These are phyloP conservation scores for Aricia artaxerxes DNA, from an alignment of 2,888 invertebrate genomes.

Conservation along the genomic window DNA sequence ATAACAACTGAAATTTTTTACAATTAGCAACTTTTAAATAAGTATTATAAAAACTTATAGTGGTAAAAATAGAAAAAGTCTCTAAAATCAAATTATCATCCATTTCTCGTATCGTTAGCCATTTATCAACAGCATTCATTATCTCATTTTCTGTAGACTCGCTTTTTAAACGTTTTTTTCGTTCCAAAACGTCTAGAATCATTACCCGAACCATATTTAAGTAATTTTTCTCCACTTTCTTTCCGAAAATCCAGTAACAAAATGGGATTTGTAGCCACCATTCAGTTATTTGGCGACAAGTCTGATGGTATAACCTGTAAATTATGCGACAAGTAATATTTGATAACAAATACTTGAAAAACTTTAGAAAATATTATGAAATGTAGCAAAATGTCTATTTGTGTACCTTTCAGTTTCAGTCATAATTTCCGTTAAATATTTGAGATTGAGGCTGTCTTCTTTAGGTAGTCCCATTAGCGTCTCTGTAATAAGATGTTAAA, in stretches of 20 bases:
- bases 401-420: slow-evolving; percentile 53
- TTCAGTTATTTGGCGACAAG: slow-evolving; percentile 50
- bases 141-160: neutral
- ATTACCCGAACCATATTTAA: neutral
- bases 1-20: too few species aligned
- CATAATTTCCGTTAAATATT: slow-evolving; percentile 54
- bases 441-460: slow-evolving; percentile 53
- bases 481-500: slow-evolving; percentile 51
- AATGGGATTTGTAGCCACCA: slow-evolving; percentile 68
- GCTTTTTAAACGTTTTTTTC: neutral
- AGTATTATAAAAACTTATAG: slow-evolving; percentile 47
- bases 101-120: slow-evolving; percentile 48
- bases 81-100: slow-evolving; percentile 60
- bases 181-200: neutral
- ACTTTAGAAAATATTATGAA: too few species aligned
- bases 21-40: too few species aligned
- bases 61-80: slow-evolving; percentile 61
- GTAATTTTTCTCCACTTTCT: slow-evolving; percentile 34
- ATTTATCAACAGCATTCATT: slow-evolving; percentile 40
- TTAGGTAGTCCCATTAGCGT: slow-evolving; percentile 66
- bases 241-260: slow-evolving; percentile 52
- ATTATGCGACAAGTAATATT: neutral
- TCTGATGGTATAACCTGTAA: neutral
- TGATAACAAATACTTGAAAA: too few species aligned
- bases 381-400: too few species aligned